These are phyloP conservation scores for Ylistrum balloti DNA, from an alignment of 1,140 invertebrate genomes.

Conservation along the genomic window DNA sequence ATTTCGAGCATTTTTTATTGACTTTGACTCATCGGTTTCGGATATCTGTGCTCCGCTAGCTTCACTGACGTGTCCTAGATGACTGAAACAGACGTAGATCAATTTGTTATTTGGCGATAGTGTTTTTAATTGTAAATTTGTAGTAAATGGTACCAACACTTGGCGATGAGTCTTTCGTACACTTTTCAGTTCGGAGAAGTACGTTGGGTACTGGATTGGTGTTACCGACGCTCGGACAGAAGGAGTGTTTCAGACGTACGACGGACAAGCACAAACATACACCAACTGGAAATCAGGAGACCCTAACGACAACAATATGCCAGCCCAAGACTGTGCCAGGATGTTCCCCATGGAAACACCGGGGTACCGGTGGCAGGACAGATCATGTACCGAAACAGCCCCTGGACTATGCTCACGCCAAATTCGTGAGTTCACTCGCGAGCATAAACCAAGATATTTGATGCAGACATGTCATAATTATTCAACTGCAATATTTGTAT, in stretches of 20 bases:
- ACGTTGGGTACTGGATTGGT: slow-evolving; percentile 27
- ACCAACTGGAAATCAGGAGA: slow-evolving; percentile 45
- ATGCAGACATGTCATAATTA: no score
- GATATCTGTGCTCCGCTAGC: no score
- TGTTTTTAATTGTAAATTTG: no score
- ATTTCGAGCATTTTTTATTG: no score
- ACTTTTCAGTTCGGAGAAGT: not conserved
- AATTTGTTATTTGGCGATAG: no score
- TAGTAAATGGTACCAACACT: no score
- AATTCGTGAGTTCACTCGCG: not conserved
- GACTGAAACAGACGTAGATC: no score
- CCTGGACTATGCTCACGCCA: not conserved
- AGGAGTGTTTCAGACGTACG: slow-evolving; percentile 18
- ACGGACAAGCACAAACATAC: not conserved
- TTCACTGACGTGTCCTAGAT: no score
- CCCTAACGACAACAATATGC: slow-evolving; percentile 27
- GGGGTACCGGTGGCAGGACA: not conserved
- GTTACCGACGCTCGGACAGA: not conserved
- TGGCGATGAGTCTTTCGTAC: no score
- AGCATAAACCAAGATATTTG: no score
- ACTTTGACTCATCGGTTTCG: no score
- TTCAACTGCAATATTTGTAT: no score
- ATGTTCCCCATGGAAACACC: slow-evolving; percentile 26
- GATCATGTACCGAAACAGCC: slow-evolving; percentile 8
- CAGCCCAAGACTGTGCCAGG: slow-evolving; percentile 7